Conservation (phyloP, 2,113 vertebrate species). For the Neogale vison region DNA sequence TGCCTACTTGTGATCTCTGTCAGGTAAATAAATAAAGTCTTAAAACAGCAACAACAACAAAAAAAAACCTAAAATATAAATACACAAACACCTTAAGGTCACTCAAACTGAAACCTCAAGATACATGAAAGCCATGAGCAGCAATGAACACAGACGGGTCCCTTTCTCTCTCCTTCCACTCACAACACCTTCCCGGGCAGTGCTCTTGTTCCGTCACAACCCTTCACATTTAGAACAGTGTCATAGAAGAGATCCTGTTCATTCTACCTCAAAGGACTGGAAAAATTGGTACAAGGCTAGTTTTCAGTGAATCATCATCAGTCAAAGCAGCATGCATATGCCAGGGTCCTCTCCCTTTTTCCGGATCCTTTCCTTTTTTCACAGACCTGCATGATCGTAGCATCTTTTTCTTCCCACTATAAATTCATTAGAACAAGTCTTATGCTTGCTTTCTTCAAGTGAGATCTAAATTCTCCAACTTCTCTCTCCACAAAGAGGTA, state of each 20-base stretch:
- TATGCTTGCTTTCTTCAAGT: neutral
- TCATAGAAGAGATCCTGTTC: neutral
- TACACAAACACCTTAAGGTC: slow-evolving; percentile 61
- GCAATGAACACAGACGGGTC: neutral
- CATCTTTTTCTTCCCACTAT: neutral
- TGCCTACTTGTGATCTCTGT: no score
- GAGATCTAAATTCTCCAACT: neutral
- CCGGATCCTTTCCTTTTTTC: neutral
- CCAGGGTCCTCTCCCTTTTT: neutral
- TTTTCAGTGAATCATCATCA: neutral
- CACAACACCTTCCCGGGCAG: neutral
- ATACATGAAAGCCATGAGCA: neutral
- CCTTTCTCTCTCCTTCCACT: no score
- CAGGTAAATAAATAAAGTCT: no score
- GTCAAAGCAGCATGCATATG: neutral
- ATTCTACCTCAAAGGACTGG: neutral
- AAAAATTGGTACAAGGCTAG: neutral
- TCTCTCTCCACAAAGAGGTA: neutral
- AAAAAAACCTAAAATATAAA: slow-evolving; percentile 69
- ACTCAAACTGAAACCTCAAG: slow-evolving; percentile 65
- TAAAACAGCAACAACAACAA: no score
- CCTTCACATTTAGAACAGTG: neutral
- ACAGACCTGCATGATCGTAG: no score
- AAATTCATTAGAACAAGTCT: neutral
- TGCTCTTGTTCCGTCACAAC: rapidly evolving